These are phyloP conservation scores for Rhinogobio ventralis DNA, from an alignment of 2,797 vertebrate species.

Conservation along the genomic window DNA sequence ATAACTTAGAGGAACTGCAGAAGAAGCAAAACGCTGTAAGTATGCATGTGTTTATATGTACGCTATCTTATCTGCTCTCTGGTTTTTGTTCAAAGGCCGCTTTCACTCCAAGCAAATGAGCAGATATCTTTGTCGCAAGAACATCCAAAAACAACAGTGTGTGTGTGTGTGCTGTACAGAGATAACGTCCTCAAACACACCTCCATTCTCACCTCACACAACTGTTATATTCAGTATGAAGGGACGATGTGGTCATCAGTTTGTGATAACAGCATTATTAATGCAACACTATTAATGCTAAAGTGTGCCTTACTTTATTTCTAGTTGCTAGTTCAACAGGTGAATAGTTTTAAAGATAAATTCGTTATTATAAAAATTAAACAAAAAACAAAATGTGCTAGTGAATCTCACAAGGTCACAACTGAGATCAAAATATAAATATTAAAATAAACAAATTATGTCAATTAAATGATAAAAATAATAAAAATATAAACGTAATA, in stretches of 20 bases:
- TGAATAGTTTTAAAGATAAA: neutral
- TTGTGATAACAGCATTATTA: too few species aligned
- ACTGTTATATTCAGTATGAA: neutral
- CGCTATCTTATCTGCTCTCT: conserved; percentile 62
- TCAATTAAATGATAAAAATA: neutral
- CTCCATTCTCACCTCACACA: neutral
- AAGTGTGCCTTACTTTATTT: neutral
- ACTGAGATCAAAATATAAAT: neutral
- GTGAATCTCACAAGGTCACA: neutral
- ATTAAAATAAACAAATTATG: neutral
- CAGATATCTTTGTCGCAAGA: conserved; percentile 46
- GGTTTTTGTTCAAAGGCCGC: conserved; percentile 56
- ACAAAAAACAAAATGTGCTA: neutral
- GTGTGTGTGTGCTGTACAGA: neutral
- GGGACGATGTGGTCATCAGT: too few species aligned
- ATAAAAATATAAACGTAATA: neutral
- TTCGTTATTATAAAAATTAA: too few species aligned
- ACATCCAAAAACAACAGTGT: conserved; percentile 15
- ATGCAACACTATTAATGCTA: neutral
- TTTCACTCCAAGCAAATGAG: conserved; percentile 46
- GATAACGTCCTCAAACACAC: conserved; percentile 9
- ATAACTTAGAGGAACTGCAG: conserved; percentile 83
- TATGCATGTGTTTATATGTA: conserved; percentile 60
- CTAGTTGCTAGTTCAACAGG: neutral
- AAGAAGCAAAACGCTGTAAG: conserved; percentile 85